Percentiles rank a stretch among this genome's conserved stretches.
Evolutionary conservation across 2,888 invertebrate species (phyloP).

Genomic region (Mermis nigrescens): DNA sequence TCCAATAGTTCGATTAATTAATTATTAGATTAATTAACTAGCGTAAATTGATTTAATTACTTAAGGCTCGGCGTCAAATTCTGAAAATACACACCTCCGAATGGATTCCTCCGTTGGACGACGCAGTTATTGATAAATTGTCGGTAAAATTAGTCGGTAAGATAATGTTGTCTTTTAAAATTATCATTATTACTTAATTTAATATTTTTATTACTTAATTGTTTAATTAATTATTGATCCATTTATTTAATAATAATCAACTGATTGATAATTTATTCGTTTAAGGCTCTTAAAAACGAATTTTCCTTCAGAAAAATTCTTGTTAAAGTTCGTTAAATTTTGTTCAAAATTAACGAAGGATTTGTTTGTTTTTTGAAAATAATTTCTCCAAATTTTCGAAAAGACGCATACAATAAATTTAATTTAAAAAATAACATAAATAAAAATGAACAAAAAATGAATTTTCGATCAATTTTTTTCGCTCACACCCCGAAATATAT

Average conservation of each 20-base stretch:
- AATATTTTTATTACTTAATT: no score
- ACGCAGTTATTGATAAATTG: constrained; percentile 44
- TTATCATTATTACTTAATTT: no score
- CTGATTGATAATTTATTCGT: no score
- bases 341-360: neutral
- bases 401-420: no score
- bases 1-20: constrained; percentile 5
- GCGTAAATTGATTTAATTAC: neutral
- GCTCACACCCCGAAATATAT: neutral
- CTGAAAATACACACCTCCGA: constrained; percentile 52
- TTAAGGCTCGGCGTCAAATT: constrained; percentile 51
- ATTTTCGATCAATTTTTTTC: neutral
- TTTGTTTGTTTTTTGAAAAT: neutral
- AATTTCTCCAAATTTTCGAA: no score
- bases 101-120: constrained; percentile 48
- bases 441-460: neutral
- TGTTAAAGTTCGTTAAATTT: no score
- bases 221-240: no score
- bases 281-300: no score
- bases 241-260: no score
- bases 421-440: neutral
- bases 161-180: constrained; percentile 6
- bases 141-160: constrained; percentile 47
- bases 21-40: neutral
- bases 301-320: no score